These are phyloP conservation scores for Pterobdella sp. DNA, from an alignment of 2,888 invertebrate species.

Conservation along the genomic window DNA sequence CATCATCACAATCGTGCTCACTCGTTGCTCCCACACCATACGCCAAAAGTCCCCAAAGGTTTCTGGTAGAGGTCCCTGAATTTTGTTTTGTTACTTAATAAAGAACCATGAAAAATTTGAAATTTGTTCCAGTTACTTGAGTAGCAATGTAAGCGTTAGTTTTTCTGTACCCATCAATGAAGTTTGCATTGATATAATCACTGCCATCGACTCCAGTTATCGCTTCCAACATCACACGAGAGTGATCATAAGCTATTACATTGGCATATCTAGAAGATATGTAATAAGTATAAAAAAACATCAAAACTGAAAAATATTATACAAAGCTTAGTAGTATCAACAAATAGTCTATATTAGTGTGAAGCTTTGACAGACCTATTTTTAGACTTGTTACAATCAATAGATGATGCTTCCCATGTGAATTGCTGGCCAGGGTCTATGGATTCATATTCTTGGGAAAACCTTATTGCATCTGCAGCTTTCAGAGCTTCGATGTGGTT, in stretches of 20 bases:
- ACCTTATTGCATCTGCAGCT: constrained; percentile 88
- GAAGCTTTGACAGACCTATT: constrained; percentile 65
- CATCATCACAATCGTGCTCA: constrained; percentile 97
- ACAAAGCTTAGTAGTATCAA: too few relatives aligned
- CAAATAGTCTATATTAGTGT: too few relatives aligned
- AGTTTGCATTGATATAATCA: constrained; percentile 98
- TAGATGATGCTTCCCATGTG: constrained; percentile 97
- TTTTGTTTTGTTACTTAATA: too few relatives aligned
- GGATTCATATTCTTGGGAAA: constrained; percentile 93
- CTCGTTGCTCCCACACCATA: constrained; percentile 96
- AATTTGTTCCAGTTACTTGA: constrained; percentile 55
- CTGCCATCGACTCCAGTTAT: constrained; percentile 81
- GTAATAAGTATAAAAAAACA: too few relatives aligned
- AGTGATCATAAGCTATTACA: constrained; percentile 97
- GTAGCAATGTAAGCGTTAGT: constrained; percentile 98
- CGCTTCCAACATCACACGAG: constrained; percentile 48
- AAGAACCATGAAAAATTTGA: not conserved
- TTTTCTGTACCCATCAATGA: constrained; percentile 95
- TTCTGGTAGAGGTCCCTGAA: constrained; percentile 85
- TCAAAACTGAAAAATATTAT: too few relatives aligned
- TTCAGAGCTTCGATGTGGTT: constrained; percentile 92
- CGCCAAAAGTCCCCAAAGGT: constrained; percentile 98
- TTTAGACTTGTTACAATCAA: constrained; percentile 95
- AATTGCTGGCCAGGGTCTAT: constrained; percentile 99
- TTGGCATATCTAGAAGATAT: constrained; percentile 73